Percentiles rank a stretch among this genome's conserved stretches.
These are phyloP conservation scores for Strix aluco DNA, from an alignment of 2,113 vertebrate genomes.

Conservation along the genomic window DNA sequence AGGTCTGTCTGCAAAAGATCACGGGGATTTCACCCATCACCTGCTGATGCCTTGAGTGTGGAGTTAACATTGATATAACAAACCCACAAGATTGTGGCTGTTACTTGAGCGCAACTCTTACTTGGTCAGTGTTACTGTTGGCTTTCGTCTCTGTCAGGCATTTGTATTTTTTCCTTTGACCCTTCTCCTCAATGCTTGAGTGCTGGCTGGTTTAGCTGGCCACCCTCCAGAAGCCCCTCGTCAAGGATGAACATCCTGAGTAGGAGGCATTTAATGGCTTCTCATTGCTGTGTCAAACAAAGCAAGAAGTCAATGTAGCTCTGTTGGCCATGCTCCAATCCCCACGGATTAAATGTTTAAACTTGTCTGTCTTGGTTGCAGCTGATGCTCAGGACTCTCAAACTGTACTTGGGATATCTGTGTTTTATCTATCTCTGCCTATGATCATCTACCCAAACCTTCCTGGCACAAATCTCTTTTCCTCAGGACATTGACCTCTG, in stretches of 20 bases:
- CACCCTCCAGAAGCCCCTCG: not conserved
- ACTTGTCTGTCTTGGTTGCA: not conserved
- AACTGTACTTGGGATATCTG: not conserved
- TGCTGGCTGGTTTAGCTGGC: conserved; percentile 35
- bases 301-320: not conserved
- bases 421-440: not conserved
- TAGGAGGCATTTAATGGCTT: conserved; percentile 18
- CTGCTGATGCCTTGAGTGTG: not conserved
- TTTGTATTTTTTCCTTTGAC: not conserved
- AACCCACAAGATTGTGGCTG: not conserved
- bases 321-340: not conserved
- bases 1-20: not conserved
- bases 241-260: not conserved
- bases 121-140: not conserved
- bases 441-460: not conserved
- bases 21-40: not conserved
- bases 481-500: not conserved
- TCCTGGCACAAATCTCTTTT: not conserved
- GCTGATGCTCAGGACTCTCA: not conserved
- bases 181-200: not conserved
- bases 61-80: not conserved
- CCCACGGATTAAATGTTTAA: not conserved
- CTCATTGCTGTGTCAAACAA: not conserved
- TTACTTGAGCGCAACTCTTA: not conserved
- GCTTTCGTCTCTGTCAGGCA: not conserved